A percentile compares a stretch with the other conserved stretches of the same genome.
Evolutionary conservation across 2,113 vertebrate genomes (phyloP).

Genomic region (Sinosuthora webbiana): DNA sequence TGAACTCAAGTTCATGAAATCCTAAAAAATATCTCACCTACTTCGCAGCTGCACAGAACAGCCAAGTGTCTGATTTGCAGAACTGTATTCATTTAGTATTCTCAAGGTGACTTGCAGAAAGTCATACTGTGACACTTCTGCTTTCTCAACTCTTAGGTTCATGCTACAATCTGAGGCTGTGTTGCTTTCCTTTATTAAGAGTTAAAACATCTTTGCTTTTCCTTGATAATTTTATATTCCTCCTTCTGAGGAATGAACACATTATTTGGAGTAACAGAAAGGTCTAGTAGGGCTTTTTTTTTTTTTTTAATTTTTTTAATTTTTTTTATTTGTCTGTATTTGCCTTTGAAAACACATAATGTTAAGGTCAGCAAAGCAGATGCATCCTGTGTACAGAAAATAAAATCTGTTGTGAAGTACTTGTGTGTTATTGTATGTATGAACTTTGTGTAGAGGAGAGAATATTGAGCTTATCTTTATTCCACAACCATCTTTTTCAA

Average conservation of each 20-base stretch:
- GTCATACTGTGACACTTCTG: background rate
- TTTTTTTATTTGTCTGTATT: background rate
- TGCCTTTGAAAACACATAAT: background rate
- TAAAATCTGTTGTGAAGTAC: constrained; percentile 31
- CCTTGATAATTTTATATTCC: background rate
- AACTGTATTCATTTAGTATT: background rate
- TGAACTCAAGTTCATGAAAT: background rate
- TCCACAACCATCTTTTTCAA: background rate
- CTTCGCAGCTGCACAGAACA: background rate
- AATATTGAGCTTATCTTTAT: background rate
- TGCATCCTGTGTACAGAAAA: constrained; percentile 20
- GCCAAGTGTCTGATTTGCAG: background rate
- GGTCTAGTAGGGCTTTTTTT: background rate
- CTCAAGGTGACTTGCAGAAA: background rate
- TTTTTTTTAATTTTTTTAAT: too few species aligned
- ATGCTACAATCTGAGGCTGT: background rate
- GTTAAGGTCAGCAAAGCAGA: background rate
- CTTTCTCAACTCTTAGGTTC: background rate
- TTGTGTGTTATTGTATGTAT: background rate
- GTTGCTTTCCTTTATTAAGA: background rate
- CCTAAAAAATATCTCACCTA: background rate
- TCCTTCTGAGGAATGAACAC: background rate
- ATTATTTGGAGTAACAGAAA: background rate
- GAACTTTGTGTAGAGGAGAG: background rate
- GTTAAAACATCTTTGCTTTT: background rate